Evolutionary conservation across 37 sponge, comb jelly and placozoan species (phyloP), one percentile per base, ranked within the genome.

Genomic region (Hexactinellida sp.): DNA sequence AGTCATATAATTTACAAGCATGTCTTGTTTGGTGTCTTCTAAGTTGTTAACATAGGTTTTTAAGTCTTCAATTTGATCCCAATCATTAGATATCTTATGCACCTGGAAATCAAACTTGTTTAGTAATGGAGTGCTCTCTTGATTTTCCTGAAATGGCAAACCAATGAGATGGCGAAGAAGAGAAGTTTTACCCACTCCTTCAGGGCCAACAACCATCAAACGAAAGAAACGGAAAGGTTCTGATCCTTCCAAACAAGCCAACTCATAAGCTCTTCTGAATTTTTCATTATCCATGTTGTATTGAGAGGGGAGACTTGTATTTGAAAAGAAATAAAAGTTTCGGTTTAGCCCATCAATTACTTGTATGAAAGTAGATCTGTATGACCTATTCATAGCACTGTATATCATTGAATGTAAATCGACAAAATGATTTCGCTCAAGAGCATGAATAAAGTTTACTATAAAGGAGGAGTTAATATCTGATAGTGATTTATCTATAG

Each of bases 141-240:
- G 32, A 28, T 63, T 23, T 5, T 21, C 3, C 13, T 63, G 3
- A 23, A 63, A 63, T 5, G 76, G 76, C 13, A 63, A n/a, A n/a
- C 76, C 76, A 63, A 23, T 63, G 25, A 63, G 76, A 63, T 10
- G 5, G 76, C 76, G 76, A 3, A 63, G 76, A 7, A 63, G 76
- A 63, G 76, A 63, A 23, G 76, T 63, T 28, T 63, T 63, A 7
- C 76, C 76, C 34, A 63, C 76, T n/a, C 76, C 76, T 63, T 63
- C 76, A 63, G 76, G 76, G 32, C 76, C 76, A 21, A 63, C 76
- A 32, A 63, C 34, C 76, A 63, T 63, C 76, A 63, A 63, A 63
- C 76, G 76, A 63, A 21, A 63, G 34, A 63, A 63, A 21, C 76
- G 76, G 13, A 63, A 63, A 63, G 76, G 76, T 63, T 63, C 76